phyloP scores from a whole-genome alignment of 2,888 invertebrate species.

The Andrena trimmerana region DNA sequence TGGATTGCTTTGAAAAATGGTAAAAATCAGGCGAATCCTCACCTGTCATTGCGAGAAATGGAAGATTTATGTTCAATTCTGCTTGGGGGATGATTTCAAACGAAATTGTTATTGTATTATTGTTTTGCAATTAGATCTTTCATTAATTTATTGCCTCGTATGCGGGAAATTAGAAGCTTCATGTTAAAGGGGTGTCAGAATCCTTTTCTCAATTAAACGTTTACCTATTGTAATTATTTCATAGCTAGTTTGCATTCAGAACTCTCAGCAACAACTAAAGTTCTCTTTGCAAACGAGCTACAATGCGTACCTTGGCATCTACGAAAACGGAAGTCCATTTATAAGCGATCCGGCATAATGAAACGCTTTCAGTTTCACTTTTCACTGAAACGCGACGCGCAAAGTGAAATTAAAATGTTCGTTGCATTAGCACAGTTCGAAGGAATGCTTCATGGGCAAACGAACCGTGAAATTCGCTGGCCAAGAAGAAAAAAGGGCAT shows the following conservation, averaged over 20 bases:
- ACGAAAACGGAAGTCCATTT: background rate
- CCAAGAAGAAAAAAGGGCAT: background rate
- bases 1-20: background rate
- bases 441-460: background rate
- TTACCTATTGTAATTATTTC: background rate
- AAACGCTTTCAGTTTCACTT: background rate
- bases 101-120: background rate
- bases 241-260: background rate
- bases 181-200: too few relatives aligned
- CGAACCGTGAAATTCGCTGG: conserved; percentile 5
- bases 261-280: background rate
- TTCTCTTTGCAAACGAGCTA: background rate
- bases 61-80: background rate
- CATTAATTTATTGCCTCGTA: background rate
- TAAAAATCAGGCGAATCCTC: background rate
- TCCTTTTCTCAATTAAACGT: too few relatives aligned
- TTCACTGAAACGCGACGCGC: background rate
- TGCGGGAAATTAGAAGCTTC: background rate
- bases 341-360: background rate
- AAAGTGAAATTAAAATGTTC: conserved; percentile 8
- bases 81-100: background rate
- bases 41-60: background rate
- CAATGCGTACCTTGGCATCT: background rate
- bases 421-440: conserved; percentile 1
- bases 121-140: background rate